Evolutionary conservation across 2,797 vertebrate species (phyloP).

Genomic region (Characodon lateralis): DNA sequence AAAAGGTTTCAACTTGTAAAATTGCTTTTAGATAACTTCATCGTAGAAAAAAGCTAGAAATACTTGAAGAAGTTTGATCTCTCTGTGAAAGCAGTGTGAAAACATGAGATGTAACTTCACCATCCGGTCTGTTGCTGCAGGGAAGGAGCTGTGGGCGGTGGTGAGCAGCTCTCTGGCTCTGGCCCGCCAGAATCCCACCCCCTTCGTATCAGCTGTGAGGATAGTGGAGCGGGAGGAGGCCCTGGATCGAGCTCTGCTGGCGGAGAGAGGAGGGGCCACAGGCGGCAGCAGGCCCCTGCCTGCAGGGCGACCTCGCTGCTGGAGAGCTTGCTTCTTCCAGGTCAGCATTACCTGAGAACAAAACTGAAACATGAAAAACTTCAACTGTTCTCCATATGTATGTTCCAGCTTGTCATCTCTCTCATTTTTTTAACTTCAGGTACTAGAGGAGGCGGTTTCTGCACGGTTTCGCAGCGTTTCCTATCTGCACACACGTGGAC

Average conservation of each 20-base stretch:
- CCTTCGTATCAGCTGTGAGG: constrained; percentile 90
- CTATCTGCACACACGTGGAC: constrained; percentile 79
- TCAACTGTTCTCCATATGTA: neutral
- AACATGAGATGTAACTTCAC: neutral
- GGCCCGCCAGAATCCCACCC: constrained; percentile 87
- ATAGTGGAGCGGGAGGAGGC: constrained; percentile 93
- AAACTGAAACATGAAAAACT: neutral
- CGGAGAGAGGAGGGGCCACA: constrained; percentile 64
- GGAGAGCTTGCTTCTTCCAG: constrained; percentile 87
- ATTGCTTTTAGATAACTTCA: neutral
- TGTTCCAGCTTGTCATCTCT: neutral
- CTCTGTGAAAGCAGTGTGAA: neutral
- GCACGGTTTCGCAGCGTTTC: constrained; percentile 79
- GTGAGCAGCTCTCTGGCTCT: constrained; percentile 84
- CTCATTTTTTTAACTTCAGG: constrained; percentile 52
- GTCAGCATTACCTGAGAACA: constrained; percentile 52
- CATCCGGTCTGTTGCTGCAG: constrained; percentile 34
- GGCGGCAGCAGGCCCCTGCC: constrained; percentile 74
- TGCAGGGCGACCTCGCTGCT: constrained; percentile 87
- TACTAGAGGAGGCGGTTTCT: constrained; percentile 78
- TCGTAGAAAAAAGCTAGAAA: neutral
- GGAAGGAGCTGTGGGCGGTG: constrained; percentile 87
- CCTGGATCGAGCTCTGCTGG: constrained; percentile 78
- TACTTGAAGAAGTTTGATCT: neutral
- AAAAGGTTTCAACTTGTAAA: too few species aligned